phyloP scores from a whole-genome alignment of 2,113 vertebrate species.

The Saccopteryx bilineata region DNA sequence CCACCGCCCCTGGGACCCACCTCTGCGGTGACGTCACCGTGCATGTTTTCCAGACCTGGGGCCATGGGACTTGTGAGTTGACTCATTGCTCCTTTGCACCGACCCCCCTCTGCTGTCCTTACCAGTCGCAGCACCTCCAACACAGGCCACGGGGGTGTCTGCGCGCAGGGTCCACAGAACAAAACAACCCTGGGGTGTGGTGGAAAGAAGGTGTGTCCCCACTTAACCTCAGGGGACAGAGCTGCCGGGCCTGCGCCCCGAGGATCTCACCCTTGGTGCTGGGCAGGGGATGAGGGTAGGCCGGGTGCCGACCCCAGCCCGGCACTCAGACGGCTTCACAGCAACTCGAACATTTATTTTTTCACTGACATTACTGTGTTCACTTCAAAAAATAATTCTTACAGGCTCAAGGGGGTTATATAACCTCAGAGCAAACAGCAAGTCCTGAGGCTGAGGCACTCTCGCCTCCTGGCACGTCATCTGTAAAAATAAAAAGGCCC shows the following conservation, averaged over 20 bases:
- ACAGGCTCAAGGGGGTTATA: not conserved
- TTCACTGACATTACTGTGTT: too few species aligned
- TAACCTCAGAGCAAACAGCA: not conserved
- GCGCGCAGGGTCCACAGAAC: not conserved
- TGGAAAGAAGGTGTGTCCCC: not conserved
- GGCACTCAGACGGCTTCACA: accelerated
- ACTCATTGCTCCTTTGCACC: not conserved
- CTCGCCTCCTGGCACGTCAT: too few species aligned
- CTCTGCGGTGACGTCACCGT: constrained; percentile 66
- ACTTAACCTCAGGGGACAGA: accelerated
- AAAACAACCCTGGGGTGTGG: too few species aligned
- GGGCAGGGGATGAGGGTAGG: too few species aligned
- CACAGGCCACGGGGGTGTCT: not conserved
- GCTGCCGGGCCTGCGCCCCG: accelerated
- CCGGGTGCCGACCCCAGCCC: accelerated
- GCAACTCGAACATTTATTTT: not conserved
- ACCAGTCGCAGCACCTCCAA: not conserved
- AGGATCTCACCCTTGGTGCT: not conserved
- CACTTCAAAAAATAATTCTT: not conserved
- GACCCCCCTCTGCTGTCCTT: not conserved
- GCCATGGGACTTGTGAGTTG: not conserved
- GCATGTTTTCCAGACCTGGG: not conserved
- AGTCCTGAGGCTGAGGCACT: not conserved
- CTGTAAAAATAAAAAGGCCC: too few species aligned
- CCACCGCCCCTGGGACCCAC: not conserved